Evolutionary conservation across 2,888 invertebrate species (phyloP).

Genomic region (Drosophila subsilvestris): DNA sequence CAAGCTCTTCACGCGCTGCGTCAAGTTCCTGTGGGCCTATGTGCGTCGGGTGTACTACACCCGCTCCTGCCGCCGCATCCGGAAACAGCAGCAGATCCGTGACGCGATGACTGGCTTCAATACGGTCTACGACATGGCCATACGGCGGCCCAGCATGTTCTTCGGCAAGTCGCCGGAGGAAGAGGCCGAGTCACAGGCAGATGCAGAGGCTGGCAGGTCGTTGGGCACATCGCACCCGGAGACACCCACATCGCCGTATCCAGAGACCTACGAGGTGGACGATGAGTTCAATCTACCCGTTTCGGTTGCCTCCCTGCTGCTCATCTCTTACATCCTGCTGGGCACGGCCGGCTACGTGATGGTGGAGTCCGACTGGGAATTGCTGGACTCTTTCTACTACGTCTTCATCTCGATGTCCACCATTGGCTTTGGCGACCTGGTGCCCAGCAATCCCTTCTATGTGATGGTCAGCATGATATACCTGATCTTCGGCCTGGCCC

Average conservation of each 20-base stretch:
- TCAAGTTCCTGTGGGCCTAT: conserved; percentile 95
- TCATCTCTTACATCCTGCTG: conserved; percentile 93
- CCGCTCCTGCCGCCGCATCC: conserved; percentile 91
- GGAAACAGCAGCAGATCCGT: conserved; percentile 90
- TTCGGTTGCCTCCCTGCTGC: conserved; percentile 92
- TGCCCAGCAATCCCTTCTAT: conserved; percentile 93
- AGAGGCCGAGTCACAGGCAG: conserved; percentile 84
- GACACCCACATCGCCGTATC: conserved; percentile 91
- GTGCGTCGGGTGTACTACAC: conserved; percentile 93
- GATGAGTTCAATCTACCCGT: conserved; percentile 98
- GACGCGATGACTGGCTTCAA: conserved; percentile 94
- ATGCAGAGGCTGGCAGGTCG: conserved; percentile 74
- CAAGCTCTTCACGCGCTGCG: conserved; percentile 94
- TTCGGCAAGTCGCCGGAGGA: conserved; percentile 85
- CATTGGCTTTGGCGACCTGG: conserved; percentile 97
- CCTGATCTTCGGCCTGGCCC: conserved; percentile 95
- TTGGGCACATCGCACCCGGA: conserved; percentile 83
- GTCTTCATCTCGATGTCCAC: conserved; percentile 98
- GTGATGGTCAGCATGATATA: conserved; percentile 97
- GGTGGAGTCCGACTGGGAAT: conserved; percentile 92
- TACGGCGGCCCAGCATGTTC: conserved; percentile 89
- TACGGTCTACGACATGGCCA: conserved; percentile 91
- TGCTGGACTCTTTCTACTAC: conserved; percentile 97
- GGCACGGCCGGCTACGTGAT: conserved; percentile 92
- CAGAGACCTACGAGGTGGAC: conserved; percentile 91